phyloP scores from a whole-genome alignment of 2,888 invertebrate genomes.

The Cecidostiba fungosa region DNA sequence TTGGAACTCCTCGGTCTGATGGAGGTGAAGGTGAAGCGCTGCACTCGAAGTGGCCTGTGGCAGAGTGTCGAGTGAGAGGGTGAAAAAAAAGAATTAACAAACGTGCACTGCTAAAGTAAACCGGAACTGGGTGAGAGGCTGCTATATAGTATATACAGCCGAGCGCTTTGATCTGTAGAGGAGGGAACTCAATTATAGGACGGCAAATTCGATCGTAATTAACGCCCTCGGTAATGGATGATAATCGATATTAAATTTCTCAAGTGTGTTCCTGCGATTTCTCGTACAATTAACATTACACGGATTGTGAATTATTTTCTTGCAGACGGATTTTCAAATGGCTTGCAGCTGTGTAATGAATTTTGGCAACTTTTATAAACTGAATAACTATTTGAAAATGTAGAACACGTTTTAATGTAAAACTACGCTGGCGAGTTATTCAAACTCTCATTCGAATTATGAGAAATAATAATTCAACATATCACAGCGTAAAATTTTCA shows the following conservation, averaged over 20 bases:
- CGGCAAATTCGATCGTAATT: not conserved
- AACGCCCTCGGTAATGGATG: not conserved
- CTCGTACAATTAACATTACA: not conserved
- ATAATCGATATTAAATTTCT: not conserved
- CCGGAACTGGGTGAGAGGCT: not conserved
- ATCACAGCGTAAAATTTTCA: not conserved
- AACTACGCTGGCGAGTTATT: not conserved
- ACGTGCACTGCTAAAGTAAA: not conserved
- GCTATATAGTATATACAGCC: not conserved
- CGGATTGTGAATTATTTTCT: not conserved
- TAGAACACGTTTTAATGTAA: not conserved
- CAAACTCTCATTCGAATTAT: not conserved
- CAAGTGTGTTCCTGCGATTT: not conserved
- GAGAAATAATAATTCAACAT: not conserved
- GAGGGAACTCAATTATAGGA: not conserved
- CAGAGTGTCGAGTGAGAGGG: not conserved
- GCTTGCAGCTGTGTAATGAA: too few relatives aligned
- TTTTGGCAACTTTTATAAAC: not conserved
- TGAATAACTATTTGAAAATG: not conserved
- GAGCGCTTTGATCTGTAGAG: not conserved
- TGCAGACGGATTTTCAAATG: not conserved
- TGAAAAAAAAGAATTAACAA: slow-evolving; percentile 51
- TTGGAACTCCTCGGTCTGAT: slow-evolving; percentile 74
- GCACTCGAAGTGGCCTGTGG: slow-evolving; percentile 56
- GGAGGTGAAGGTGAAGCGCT: slow-evolving; percentile 77